Base-by-base conservation (phyloP, 2,888 invertebrate genomes). In the Drosophila atroscutellata region DNA sequence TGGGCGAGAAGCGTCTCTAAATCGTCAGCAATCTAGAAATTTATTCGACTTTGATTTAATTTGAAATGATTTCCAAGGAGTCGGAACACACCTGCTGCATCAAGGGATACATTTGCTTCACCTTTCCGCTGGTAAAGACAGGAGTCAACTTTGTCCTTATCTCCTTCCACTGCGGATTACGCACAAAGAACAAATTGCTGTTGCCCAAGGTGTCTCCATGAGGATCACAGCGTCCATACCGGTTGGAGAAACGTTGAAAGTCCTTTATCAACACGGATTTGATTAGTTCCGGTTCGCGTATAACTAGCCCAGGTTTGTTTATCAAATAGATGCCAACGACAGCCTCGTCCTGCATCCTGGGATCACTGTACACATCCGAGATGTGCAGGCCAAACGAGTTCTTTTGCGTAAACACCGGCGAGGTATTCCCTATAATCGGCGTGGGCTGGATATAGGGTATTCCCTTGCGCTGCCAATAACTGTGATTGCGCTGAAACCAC, bases 181-280 rank as follows among this genome's bases (percentile, higher is more conserved):
- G 92, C 0, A 94, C 79, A 56, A 93, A 86, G 72, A 94, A 94
- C 2, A 94, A 72, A 83, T 93, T 94, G 15, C 92, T 82, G 0
- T 83, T 89, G 7, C 93, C 94, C 11, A 94, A 57, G 0, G 85
- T 70, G 80, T 94, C 94, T 0, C 75, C 51, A 34, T 92, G 89
- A 1, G 91, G 89, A 68, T 93, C 92, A 3, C 80, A 83, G 2
- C 80, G 64, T 0, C 76, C 80, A 70, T 89, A 90, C 9, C 93
- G 86, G 55, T 92, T 90, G 0, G 89, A 69, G 73, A 94, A 94
- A 15, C 89, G 90, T 72, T 92, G 91, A 50, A 94, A 94, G 63
- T 94, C 94, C 55, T 93, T 94, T 5, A 94, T 91, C 28, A 94
- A 60, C 2, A 94, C 74, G 0, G 91, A 88, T 75, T 94, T 94